Percentiles rank a stretch among this genome's conserved stretches.
Conservation (phyloP, 2,797 vertebrate genomes). For the Enteromius unitaeniatus region DNA sequence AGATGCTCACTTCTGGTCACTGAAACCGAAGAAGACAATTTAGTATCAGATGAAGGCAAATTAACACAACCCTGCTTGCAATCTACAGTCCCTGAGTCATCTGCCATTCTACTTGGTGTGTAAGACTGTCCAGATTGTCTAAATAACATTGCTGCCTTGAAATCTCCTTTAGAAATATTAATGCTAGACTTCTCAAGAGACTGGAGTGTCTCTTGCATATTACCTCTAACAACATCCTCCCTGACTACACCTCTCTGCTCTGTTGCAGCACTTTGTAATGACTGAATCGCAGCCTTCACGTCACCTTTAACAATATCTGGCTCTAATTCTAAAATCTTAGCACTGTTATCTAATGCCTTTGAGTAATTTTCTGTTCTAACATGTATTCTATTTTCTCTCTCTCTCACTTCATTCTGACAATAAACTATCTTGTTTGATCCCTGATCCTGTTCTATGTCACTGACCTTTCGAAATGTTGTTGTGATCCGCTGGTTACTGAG, state of each 20-base stretch:
- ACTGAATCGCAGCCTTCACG: conserved; percentile 73
- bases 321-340: conserved; percentile 60
- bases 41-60: conserved; percentile 83
- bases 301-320: conserved; percentile 72
- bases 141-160: conserved; percentile 89
- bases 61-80: conserved; percentile 80
- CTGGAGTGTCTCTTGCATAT: conserved; percentile 80
- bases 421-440: conserved; percentile 69
- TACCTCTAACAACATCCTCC: conserved; percentile 80
- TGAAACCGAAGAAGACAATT: conserved; percentile 95
- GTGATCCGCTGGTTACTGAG: conserved; percentile 75
- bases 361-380: conserved; percentile 78
- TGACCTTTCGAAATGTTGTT: conserved; percentile 89
- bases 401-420: conserved; percentile 71
- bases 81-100: conserved; percentile 67
- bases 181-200: conserved; percentile 84
- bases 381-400: conserved; percentile 76
- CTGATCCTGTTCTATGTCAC: conserved; percentile 82
- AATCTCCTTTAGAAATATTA: conserved; percentile 84
- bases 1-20: conserved; percentile 84
- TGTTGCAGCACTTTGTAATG: conserved; percentile 71
- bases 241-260: conserved; percentile 77
- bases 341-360: conserved; percentile 67
- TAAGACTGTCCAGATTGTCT: conserved; percentile 79
- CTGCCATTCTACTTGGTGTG: conserved; percentile 70